Conservation (phyloP, 2,888 invertebrate genomes). For the Bellardia bayeri region DNA sequence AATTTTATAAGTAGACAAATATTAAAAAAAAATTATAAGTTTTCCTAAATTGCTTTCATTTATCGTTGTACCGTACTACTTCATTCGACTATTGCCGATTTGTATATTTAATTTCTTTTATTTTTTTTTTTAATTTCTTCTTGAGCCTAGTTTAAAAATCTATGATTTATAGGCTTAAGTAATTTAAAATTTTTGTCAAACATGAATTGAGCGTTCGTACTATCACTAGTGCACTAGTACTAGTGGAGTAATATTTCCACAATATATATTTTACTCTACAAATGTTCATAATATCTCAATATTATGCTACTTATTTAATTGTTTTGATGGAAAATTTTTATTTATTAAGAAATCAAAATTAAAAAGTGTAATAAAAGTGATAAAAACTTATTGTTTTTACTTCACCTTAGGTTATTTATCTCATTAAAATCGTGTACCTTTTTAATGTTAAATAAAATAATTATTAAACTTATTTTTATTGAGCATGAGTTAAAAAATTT, state of each 20-base stretch:
- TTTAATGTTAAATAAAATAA: conserved; percentile 41
- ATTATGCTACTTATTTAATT: conserved; percentile 50
- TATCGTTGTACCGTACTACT: background rate
- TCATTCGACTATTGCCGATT: background rate
- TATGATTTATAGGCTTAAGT: conserved; percentile 62
- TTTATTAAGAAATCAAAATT: conserved; percentile 24
- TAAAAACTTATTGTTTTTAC: conserved; percentile 45
- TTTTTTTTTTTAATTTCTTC: conserved; percentile 24
- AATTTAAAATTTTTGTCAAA: conserved; percentile 38
- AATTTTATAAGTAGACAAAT: background rate
- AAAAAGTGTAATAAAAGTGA: conserved; percentile 9
- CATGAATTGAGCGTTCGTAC: conserved; percentile 23
- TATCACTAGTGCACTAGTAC: background rate
- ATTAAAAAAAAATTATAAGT: background rate
- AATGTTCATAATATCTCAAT: conserved; percentile 7
- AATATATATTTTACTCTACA: conserved; percentile 40
- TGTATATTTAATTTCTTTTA: conserved; percentile 6
- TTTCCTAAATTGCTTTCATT: background rate
- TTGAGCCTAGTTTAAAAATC: conserved; percentile 37
- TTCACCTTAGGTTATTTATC: conserved; percentile 66
- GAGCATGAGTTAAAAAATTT: too few relatives aligned
- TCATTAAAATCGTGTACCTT: conserved; percentile 55
- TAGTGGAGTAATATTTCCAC: conserved; percentile 4
- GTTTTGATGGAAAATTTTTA: conserved; percentile 59
- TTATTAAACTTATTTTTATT: background rate